Base-by-base conservation (phyloP, 2,113 vertebrate species). In the Thamnophis sirtalis region DNA sequence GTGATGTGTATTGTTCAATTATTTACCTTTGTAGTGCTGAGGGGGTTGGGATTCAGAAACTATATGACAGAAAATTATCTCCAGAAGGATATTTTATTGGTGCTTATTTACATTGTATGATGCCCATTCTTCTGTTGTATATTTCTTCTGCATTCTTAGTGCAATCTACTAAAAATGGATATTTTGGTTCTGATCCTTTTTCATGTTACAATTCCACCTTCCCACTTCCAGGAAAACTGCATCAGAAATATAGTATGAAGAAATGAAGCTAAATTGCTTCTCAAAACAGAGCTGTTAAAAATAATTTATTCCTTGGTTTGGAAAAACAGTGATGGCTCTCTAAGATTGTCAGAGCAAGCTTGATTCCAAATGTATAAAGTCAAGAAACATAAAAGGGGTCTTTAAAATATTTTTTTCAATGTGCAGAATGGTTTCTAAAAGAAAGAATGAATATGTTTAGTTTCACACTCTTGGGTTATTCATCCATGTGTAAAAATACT, bases 381-480 rank as follows among this genome's bases (percentile, higher is more conserved):
- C 92, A 94, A 94, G 95, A 96, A 95, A 94, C 94, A 92, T 92
- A 88, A 92, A 92, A 54, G 93, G 90, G 87, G 92, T 50, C 94
- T 56, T 94, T 95, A 93, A 92, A 86, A 89, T 94, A 93, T 84
- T 96, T 94, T 95, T 91, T 95, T 91, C 90, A 94, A 94, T 94
- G 93, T 96, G 94, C 95, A 95, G 88, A 95, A 95, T 93, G 90
- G 28, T 92, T 96, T 93, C 84, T 93, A 93, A 91, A 94, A 90
- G 93, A 60, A 94, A 95, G 54, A 89, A 94, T 84, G 80, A 87
- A 94, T 95, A 94, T 91, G 88, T 92, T 95, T 93, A 95, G 93
- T 95, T 11, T 2, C 94, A 10, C 73, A 58, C 94, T 91, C 93
- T 94, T 89, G 93, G 9, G 89, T 73, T 60, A 56, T 90, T 93